phyloP scores from a whole-genome alignment of 2,113 vertebrate genomes.

The Ptilorrhoa leucosticta region DNA sequence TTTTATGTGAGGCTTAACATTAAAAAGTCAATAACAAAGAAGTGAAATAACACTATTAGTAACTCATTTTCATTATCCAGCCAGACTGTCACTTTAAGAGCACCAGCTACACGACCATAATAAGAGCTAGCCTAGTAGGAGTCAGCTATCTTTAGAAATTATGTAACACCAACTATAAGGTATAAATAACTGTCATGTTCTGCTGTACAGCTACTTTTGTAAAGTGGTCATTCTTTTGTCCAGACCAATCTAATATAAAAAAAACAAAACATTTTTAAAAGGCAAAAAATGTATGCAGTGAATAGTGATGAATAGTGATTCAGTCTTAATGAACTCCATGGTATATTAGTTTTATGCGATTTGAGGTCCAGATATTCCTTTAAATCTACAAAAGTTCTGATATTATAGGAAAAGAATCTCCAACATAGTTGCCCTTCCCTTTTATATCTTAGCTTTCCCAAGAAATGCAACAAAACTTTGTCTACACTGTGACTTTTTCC shows the following conservation, averaged over 20 bases:
- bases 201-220: not conserved
- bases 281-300: not conserved
- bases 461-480: not conserved
- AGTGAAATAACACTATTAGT: not conserved
- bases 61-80: not conserved
- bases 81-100: not conserved
- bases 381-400: not conserved
- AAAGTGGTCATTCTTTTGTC: not conserved
- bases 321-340: not conserved
- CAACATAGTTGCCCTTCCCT: not conserved
- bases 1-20: not conserved
- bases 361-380: not conserved
- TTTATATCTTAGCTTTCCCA: not conserved
- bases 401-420: not conserved
- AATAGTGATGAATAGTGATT: not conserved
- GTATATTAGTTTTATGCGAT: not conserved
- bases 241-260: not conserved
- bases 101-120: not conserved
- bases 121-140: slow-evolving; percentile 1
- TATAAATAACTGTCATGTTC: slow-evolving; percentile 32
- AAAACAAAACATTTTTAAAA: not conserved
- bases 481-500: not conserved
- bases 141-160: slow-evolving; percentile 38
- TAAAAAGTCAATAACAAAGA: not conserved
- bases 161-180: not conserved